Evolutionary conservation across 1,140 invertebrate species (phyloP).

Genomic region (Pseudomyrmex dendroicus): DNA sequence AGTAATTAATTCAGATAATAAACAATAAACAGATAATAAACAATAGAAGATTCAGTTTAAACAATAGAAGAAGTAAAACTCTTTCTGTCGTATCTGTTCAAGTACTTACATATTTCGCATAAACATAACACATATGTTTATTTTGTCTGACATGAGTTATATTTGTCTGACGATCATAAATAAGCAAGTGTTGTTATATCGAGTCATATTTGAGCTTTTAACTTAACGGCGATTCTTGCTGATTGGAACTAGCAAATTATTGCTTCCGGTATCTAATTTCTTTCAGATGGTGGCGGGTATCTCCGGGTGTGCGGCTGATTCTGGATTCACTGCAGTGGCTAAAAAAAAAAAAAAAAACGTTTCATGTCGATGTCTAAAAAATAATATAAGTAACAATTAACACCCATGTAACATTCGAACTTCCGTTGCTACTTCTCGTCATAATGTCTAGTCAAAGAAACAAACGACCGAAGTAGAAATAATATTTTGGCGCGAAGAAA

Average conservation of each 20-base stretch:
- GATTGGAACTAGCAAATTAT: constrained; percentile 65
- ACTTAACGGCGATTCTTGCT: neutral
- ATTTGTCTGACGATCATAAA: neutral
- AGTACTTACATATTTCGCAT: too few species aligned
- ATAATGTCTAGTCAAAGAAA: constrained; percentile 57
- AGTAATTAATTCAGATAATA: too few species aligned
- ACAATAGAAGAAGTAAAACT: too few species aligned
- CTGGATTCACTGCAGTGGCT: constrained; percentile 66
- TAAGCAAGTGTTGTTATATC: neutral
- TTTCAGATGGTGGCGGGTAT: constrained; percentile 83
- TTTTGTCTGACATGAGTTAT: neutral
- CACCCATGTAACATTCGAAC: neutral
- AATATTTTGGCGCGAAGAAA: constrained; percentile 16
- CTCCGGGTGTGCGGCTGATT: constrained; percentile 76
- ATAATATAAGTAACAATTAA: neutral
- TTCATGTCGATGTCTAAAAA: neutral
- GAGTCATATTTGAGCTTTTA: neutral
- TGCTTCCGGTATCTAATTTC: constrained; percentile 79
- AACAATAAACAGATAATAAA: too few species aligned
- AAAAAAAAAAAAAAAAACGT: constrained; percentile 7
- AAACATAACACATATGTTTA: neutral
- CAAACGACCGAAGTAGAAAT: neutral
- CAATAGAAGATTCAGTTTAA: too few species aligned
- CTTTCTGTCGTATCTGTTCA: too few species aligned
- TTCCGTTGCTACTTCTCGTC: neutral